These are phyloP conservation scores for Siniperca chuatsi DNA, from an alignment of 2,113 vertebrate genomes.

Conservation along the genomic window DNA sequence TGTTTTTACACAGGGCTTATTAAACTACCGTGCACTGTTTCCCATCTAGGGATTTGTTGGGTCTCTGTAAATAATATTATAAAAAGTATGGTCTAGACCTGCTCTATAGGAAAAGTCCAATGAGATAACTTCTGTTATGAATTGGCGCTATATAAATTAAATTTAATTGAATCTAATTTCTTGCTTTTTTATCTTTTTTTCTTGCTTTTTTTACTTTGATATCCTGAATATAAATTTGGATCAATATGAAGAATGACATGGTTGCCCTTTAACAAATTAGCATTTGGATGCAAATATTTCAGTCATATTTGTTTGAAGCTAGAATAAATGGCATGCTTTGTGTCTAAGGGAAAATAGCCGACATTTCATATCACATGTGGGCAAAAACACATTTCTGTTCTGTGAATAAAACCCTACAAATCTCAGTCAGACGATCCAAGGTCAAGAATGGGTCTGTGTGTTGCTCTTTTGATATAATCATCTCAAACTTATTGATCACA, in stretches of 20 bases:
- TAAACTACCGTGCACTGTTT: not conserved
- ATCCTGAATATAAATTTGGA: not conserved
- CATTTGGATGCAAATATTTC: slow-evolving; percentile 28
- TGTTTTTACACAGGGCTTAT: not conserved
- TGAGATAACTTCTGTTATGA: no score
- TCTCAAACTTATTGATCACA: not conserved
- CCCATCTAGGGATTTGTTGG: no score
- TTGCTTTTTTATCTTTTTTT: no score
- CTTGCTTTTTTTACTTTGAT: not conserved
- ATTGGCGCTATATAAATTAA: no score
- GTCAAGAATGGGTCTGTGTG: slow-evolving; percentile 2
- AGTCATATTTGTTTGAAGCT: slow-evolving; percentile 31
- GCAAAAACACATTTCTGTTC: slow-evolving; percentile 3
- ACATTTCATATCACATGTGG: not conserved
- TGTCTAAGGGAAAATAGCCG: not conserved
- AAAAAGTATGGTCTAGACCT: no score
- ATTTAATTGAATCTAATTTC: not conserved
- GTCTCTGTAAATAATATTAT: no score
- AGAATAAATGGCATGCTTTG: slow-evolving; percentile 22
- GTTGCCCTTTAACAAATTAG: slow-evolving; percentile 43
- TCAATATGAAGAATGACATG: slow-evolving; percentile 31
- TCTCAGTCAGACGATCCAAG: not conserved
- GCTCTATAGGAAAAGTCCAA: no score
- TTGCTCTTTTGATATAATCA: not conserved
- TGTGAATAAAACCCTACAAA: slow-evolving; percentile 8